Conservation (phyloP, 2,797 vertebrate genomes). For the Chlorospingus semifuscus region DNA sequence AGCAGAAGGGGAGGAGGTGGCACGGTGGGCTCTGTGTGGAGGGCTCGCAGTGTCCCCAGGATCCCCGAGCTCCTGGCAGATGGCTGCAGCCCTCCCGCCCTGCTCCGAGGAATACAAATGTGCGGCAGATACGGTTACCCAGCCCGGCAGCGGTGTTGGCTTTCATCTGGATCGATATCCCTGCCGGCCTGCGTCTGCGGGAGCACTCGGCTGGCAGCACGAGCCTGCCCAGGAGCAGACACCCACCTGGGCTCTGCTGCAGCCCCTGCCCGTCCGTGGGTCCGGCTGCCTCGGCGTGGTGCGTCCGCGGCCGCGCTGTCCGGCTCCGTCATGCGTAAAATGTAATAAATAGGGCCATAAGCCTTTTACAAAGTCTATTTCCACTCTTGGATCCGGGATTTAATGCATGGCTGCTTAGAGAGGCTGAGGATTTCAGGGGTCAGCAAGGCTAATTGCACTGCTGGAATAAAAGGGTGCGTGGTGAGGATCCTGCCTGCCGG, state of each 20-base stretch:
- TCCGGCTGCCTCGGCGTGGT: neutral
- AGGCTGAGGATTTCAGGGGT: constrained; percentile 74
- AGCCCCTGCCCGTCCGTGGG: neutral
- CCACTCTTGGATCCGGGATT: constrained; percentile 75
- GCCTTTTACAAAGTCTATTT: constrained; percentile 78
- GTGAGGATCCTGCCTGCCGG: neutral
- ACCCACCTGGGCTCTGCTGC: neutral
- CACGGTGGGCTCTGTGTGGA: fast-evolving
- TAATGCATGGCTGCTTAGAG: constrained; percentile 75
- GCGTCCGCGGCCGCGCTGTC: neutral
- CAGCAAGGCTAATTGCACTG: constrained; percentile 74
- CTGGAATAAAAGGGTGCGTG: constrained; percentile 48
- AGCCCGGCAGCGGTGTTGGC: constrained; percentile 1
- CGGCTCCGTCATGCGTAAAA: constrained; percentile 57
- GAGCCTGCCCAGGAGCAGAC: neutral
- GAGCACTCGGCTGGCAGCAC: constrained; percentile 6
- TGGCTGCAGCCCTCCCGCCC: constrained; percentile 38
- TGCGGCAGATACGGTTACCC: constrained; percentile 17
- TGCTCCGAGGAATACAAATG: constrained; percentile 43
- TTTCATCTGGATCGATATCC: constrained; percentile 59
- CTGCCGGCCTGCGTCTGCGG: neutral
- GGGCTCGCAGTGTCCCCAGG: neutral
- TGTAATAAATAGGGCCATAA: constrained; percentile 75
- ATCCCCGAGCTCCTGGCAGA: neutral
- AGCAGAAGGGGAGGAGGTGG: neutral